Conservation (phyloP, 1,140 invertebrate species). For the Drosophila sp. region DNA sequence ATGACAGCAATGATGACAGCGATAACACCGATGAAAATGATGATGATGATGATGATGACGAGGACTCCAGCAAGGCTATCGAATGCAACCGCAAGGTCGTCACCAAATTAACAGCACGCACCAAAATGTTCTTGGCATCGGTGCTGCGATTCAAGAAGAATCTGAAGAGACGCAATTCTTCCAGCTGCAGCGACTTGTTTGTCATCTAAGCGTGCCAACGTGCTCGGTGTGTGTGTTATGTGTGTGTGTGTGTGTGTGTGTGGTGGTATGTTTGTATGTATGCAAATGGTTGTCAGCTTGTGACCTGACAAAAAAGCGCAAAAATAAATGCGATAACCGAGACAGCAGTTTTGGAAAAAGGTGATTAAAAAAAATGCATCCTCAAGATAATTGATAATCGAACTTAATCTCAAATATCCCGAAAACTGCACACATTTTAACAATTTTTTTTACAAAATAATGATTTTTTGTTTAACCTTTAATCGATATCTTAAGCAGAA, state of each 20-base stretch:
- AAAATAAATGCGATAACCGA: background rate
- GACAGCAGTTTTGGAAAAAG: background rate
- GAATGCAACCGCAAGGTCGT: constrained; percentile 76
- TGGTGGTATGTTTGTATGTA: background rate
- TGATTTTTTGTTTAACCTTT: no score
- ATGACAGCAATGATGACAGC: background rate
- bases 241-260: constrained; percentile 5
- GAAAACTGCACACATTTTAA: no score
- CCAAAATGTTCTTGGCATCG: constrained; percentile 74
- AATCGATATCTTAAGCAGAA: no score
- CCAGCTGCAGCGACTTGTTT: constrained; percentile 81
- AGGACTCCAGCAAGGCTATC: constrained; percentile 7
- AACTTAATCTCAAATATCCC: no score
- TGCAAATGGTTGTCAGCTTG: no score
- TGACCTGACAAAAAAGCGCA: background rate
- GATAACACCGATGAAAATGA: background rate
- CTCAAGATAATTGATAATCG: no score
- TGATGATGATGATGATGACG: constrained; percentile 16
- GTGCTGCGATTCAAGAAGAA: constrained; percentile 79
- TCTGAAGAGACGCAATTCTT: constrained; percentile 75
- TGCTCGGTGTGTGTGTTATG: background rate
- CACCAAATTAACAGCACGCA: constrained; percentile 75
- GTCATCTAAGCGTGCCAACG: constrained; percentile 64
- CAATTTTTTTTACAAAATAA: no score
- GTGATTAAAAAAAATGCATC: background rate